Evolutionary conservation across 2,797 vertebrate genomes (phyloP), one percentile per base, ranked within the genome.

Genomic region (Spinus pinus): DNA sequence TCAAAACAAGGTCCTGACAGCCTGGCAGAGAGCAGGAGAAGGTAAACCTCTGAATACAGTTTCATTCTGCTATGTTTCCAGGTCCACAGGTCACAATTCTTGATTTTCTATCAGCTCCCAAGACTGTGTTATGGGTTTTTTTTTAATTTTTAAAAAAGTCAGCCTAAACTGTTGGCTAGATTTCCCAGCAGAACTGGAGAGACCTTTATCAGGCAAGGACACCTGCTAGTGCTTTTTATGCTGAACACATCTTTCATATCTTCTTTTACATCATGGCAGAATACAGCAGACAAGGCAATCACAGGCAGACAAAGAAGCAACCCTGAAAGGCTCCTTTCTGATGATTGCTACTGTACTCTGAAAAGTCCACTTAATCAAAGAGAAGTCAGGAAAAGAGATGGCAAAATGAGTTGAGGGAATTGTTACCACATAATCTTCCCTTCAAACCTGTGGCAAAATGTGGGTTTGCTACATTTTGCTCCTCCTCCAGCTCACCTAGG

Each of bases 61-160:
- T 86, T 67, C 14, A 24, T 86, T 88, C 11, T 79, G 64, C n/a
- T 79, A 8, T 22, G 12, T 41, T 85, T 92, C 13, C 46, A 60
- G 44, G 72, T 71, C 10, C 7, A 47, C 37, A 62, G 51, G 30
- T n/a, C 28, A 46, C 1, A 3, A 65, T 72, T 72, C 54, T 64
- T 60, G 33, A 66, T 75, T 67, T 94, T 44, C 17, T 60, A 28
- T 37, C 71, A 62, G 46, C 31, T 86, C 30, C 50, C 7, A 82
- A 39, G 42, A 24, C 13, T 71, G 14, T 0, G 1, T 6, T 72
- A 70, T 42, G 27, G 25, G 21, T 6, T 25, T 27, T 2, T 2
- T 35, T 64, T 10, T 1, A 2, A 16, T 46, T 81, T 73, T 58
- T 50, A 33, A 84, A 83, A 18, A 47, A 53, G 50, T 54, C 44